These are phyloP conservation scores for Meloidogyne floridensis DNA, from an alignment of 1,140 invertebrate species.

Conservation along the genomic window DNA sequence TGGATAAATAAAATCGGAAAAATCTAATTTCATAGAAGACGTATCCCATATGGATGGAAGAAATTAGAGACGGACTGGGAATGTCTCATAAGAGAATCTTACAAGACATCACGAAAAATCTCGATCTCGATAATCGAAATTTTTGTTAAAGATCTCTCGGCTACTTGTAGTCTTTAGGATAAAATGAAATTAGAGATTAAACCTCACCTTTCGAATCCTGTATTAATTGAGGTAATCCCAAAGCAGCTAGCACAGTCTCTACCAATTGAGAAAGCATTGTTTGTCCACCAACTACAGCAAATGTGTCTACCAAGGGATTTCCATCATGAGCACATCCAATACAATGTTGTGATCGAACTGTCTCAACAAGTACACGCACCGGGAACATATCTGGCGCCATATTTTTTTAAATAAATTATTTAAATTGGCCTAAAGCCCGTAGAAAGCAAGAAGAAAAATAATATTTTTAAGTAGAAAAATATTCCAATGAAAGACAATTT, in stretches of 20 bases:
- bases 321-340: constrained; percentile 51
- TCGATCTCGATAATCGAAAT: too few relatives aligned
- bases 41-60: too few relatives aligned
- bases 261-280: constrained; percentile 49
- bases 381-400: constrained; percentile 50
- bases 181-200: too few relatives aligned
- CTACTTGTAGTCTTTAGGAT: too few relatives aligned
- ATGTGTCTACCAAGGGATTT: constrained; percentile 48
- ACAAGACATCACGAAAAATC: too few relatives aligned
- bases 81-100: too few relatives aligned
- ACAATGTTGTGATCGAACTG: constrained; percentile 52
- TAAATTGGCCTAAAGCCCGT: background rate
- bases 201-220: constrained; percentile 43
- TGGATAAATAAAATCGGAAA: too few relatives aligned
- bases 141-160: too few relatives aligned
- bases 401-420: background rate
- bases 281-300: constrained; percentile 50
- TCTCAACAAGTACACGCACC: constrained; percentile 51
- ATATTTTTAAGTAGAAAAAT: background rate
- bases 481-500: background rate
- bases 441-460: background rate
- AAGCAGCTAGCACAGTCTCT: constrained; percentile 50
- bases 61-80: too few relatives aligned
- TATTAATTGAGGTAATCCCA: constrained; percentile 53
- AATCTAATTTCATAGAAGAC: too few relatives aligned